Evolutionary conservation across 2,797 vertebrate genomes (phyloP).

Genomic region (Onychomys arenicola): DNA sequence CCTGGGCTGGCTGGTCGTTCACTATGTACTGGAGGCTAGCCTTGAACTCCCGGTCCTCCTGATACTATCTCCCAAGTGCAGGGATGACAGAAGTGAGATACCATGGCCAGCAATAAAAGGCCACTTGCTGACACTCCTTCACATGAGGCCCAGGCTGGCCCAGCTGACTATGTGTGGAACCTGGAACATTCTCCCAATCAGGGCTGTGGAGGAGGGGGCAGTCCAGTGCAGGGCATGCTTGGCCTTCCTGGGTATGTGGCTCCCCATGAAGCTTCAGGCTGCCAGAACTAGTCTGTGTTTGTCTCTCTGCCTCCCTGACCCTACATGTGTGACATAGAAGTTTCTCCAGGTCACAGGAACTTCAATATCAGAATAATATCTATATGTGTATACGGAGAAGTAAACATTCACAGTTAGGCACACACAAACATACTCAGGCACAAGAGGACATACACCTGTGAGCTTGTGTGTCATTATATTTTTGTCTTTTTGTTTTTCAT

Average conservation of each 20-base stretch:
- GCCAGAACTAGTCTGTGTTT: neutral
- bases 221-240: neutral
- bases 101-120: neutral
- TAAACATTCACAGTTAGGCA: neutral
- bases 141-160: neutral
- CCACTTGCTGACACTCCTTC: neutral
- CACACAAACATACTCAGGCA: neutral
- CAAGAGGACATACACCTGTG: neutral
- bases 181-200: neutral
- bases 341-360: neutral
- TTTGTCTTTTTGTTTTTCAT: no score
- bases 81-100: neutral
- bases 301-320: neutral
- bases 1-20: neutral
- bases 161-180: neutral
- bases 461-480: neutral
- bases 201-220: neutral
- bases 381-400: neutral
- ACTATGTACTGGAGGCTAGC: neutral
- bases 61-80: neutral
- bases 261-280: neutral
- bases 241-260: neutral
- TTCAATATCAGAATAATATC: neutral
- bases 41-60: neutral
- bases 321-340: neutral